Base-by-base conservation (phyloP, 1,140 invertebrate species). In the Linepithema humile region DNA sequence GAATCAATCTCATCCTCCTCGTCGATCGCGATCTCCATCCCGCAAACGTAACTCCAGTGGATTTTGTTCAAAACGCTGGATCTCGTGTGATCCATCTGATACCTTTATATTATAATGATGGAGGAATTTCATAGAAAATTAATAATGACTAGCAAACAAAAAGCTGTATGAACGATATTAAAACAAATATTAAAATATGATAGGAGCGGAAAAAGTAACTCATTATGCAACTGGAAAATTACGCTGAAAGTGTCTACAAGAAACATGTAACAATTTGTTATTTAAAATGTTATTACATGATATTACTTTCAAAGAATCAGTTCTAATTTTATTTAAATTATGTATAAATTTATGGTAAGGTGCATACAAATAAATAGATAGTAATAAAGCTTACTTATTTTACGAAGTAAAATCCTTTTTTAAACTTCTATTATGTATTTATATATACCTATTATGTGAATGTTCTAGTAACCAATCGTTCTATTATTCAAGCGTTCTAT, bases 1-100 rank as follows among this genome's bases (percentile, higher is more conserved):
- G 48, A 67, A 55, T 78, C 62, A 69, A 75, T 78, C 48, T 55
- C 45, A 53, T 20, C 35, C 23, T 55, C n/a, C 40, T 1, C 65
- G 29, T 4, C 48, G 35, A 80, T 65, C 7, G 7, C 5, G 6
- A 78, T 67, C 60, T 65, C 7, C 10, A 12, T 50, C 9, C 9
- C 7, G 15, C 2, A 26, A 23, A 73, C 20, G 12, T n/a, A 35
- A 64, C 20, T 32, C 29, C 23, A 29, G 9, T 9, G 26, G 15
- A 38, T 40, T 20, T 77, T 17, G 9, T 35, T 20, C 38, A 12
- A 75, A 75, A 9, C 15, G 7, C 15, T 10, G 7, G 0, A 9
- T 43, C 20, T 65, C 15, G 29, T 5, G 12, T 12, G 26, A 64
- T n/a, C 35, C 45, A 15, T 6, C 62, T n/a, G 3, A 62, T n/a